Percentiles rank a stretch among this genome's conserved stretches.
Evolutionary conservation across 2,888 invertebrate species (phyloP).

Genomic region (Noctua janthe): DNA sequence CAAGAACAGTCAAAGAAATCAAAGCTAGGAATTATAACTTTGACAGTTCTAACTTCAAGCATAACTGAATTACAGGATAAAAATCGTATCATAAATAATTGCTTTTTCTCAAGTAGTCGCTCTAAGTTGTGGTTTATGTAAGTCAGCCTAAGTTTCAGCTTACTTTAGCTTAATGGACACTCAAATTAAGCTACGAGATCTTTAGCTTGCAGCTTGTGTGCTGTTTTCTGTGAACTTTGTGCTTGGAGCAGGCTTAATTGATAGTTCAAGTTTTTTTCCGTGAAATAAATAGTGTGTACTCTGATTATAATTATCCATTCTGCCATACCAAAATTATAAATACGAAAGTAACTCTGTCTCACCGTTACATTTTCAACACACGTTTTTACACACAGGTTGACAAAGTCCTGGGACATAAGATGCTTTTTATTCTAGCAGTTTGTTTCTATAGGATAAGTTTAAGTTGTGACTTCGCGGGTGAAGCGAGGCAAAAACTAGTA

Average conservation of each 20-base stretch:
- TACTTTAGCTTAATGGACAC: constrained; percentile 15
- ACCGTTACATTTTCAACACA: no score
- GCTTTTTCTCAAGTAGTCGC: no score
- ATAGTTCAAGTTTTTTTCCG: not conserved
- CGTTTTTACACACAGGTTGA: no score
- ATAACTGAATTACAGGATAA: no score
- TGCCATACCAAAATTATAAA: no score
- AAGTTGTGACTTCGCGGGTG: not conserved
- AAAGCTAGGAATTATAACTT: no score
- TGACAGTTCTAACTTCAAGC: no score
- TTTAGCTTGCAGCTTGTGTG: not conserved
- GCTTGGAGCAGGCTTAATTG: not conserved
- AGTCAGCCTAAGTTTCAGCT: constrained; percentile 16
- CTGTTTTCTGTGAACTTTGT: not conserved
- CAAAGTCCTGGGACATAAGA: not conserved
- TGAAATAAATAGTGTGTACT: not conserved
- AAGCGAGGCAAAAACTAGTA: not conserved
- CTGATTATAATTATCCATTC: not conserved
- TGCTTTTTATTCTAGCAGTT: not conserved
- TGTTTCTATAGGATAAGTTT: not conserved
- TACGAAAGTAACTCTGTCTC: no score
- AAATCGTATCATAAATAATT: no score
- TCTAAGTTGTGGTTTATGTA: not conserved
- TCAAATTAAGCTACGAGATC: constrained; percentile 9
- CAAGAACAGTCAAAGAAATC: no score